Evolutionary conservation across 2,113 vertebrate species (phyloP), one percentile per base, ranked within the genome.

Genomic region (Nothoprocta pentlandii): DNA sequence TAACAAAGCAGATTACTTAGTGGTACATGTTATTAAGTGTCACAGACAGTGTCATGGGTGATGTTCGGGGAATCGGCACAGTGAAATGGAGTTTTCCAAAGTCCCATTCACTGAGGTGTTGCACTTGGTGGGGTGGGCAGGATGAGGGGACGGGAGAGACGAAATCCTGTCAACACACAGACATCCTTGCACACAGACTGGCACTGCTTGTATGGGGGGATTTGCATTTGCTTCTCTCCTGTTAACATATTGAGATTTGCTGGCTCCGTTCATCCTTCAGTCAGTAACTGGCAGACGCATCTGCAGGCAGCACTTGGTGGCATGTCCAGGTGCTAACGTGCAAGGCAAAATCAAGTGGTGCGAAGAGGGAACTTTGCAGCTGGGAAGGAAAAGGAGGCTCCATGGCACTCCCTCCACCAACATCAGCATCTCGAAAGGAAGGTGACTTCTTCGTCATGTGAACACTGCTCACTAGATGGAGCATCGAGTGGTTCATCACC

Each of bases 41-140:
- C 30, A 32, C 54, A 58, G 54, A 30, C 30, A 75, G 34, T 10
- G 41, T 44, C 54, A 41, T 0, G 2, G 49, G 58, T 81, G 74
- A 71, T 34, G 76, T 2, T 0, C 4, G 6, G 61, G 47, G 42
- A 87, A 68, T 12, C 1, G 1, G 28, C 42, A 80, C 1, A 19
- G 3, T 44, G 47, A 86, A 93, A 78, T 36, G 11, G 61, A 86
- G 21, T 54, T 90, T 87, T 64, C 56, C 53, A 74, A 86, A 85
- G 51, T 20, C 62, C 80, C 42, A 23, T 3, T 34, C 41, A 34
- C 30, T 47, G 34, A 64, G 46, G 22, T 23, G n/a, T 70, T 51
- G 23, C n/a, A 23, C 44, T 70, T 70, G n/a, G 46, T 22, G 32
- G 54, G 54, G 16, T 32, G 30, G 30, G 54, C 16, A 25, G 54